Evolutionary conservation across 2,113 vertebrate species (phyloP), one percentile per base, ranked within the genome.

Genomic region (Excalfactoria chinensis): DNA sequence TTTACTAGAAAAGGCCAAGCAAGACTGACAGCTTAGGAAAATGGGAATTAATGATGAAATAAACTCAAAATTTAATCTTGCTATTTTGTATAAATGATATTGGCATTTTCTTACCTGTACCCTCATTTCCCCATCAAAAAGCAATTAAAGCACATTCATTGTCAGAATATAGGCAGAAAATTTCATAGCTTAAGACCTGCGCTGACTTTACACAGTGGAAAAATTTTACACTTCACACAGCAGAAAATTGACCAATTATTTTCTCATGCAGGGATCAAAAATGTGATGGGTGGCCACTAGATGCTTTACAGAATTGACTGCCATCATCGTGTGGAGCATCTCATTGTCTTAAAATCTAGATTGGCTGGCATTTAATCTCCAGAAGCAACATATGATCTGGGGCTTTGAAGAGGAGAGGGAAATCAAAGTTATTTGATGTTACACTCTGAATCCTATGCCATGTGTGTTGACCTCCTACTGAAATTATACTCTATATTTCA

Each of bases 201-300:
- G 37, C 25, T 66, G 64, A 58, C 66, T 74, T 87, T 74, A 75
- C 17, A 89, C 9, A 58, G 55, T 58, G 32, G 30, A 58, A 58
- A 58, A 58, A 58, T n/a, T 58, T 58, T 58, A n/a, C 55, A 58
- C 55, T n/a, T n/a, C 30, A 58, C 30, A 20, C 30, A 66, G 30
- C 26, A 91, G 58, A 87, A 84, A 88, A 68, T 0, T 60, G 12
- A 22, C 32, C 21, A 23, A 37, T 89, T 76, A 51, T 87, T 94
- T 96, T 89, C 75, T 89, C 30, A 60, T 48, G 22, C 13, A 26
- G 28, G 21, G 13, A 58, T 86, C 56, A 93, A 88, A 94, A 86
- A 56, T 8, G 18, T 80, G 91, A 44, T 74, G 26, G 22, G 17
- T 71, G 40, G 13, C 48, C 51, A 70, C 34, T 23, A 73, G 55